Evolutionary conservation across 2,113 vertebrate species (phyloP).

Genomic region (Sturnira hondurensis): DNA sequence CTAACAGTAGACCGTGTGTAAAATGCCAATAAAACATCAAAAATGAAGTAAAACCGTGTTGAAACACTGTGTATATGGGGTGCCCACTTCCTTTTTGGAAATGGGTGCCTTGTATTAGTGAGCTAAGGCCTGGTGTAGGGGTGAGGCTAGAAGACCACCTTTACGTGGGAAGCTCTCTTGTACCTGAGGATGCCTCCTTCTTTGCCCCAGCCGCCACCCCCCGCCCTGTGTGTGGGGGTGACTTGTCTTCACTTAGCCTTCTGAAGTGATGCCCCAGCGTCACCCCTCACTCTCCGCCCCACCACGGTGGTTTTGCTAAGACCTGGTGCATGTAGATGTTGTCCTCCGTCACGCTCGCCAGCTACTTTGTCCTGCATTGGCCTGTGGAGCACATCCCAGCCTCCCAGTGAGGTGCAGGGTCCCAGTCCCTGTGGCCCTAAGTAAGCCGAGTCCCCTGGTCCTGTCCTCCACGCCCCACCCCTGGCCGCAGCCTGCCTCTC

Average conservation of each 20-base stretch:
- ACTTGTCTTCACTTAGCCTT: too few relatives aligned
- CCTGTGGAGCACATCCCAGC: background rate
- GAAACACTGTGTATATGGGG: rapidly evolving
- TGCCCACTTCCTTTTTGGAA: too few relatives aligned
- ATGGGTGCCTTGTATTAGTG: background rate
- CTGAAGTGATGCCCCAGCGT: rapidly evolving
- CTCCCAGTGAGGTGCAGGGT: background rate
- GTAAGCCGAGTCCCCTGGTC: background rate
- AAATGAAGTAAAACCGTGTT: background rate
- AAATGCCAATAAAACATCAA: background rate
- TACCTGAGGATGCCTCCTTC: background rate
- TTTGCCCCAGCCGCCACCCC: background rate
- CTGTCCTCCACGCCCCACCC: background rate
- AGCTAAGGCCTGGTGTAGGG: rapidly evolving
- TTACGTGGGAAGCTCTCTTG: background rate
- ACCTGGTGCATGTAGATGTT: rapidly evolving
- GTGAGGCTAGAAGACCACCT: background rate
- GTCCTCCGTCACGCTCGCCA: too few relatives aligned
- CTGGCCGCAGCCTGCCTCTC: background rate
- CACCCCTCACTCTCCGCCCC: background rate
- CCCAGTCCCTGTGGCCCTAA: rapidly evolving
- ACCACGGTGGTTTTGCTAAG: background rate
- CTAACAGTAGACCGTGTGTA: background rate
- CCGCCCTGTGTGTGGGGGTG: rapidly evolving
- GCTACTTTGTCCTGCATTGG: background rate